Evolutionary conservation across 2,888 invertebrate genomes (phyloP).

Genomic region (Phortica okadai): DNA sequence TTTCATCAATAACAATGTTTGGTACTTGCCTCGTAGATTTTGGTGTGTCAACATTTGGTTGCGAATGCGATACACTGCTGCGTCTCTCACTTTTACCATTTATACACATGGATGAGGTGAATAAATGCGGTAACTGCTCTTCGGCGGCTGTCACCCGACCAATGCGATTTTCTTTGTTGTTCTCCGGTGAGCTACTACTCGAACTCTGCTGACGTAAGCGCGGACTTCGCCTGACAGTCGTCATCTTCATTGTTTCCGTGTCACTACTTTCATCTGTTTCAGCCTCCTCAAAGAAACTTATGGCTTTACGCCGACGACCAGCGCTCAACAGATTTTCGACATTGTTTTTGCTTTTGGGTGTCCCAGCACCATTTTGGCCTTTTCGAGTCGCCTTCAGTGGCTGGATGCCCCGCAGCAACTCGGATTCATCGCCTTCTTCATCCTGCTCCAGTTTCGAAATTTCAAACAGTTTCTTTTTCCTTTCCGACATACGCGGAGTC

Average conservation of each 20-base stretch:
- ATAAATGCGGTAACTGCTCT: conserved; percentile 67
- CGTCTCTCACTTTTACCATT: conserved; percentile 47
- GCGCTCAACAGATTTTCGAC: conserved; percentile 39
- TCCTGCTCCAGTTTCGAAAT: conserved; percentile 51
- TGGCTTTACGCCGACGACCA: conserved; percentile 35
- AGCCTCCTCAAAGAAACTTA: conserved; percentile 37
- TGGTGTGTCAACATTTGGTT: background rate
- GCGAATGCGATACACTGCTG: conserved; percentile 47
- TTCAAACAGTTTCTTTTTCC: conserved; percentile 81
- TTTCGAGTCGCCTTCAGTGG: conserved; percentile 49
- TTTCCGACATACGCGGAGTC: conserved; percentile 80
- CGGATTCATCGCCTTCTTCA: conserved; percentile 53
- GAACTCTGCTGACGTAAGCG: conserved; percentile 44
- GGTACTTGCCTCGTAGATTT: background rate
- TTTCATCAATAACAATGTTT: background rate
- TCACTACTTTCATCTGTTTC: conserved; percentile 28
- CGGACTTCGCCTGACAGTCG: conserved; percentile 40
- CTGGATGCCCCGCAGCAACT: conserved; percentile 59
- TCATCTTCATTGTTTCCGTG: conserved; percentile 28
- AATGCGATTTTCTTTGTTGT: conserved; percentile 57
- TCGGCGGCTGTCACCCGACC: conserved; percentile 31
- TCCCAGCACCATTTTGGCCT: conserved; percentile 16
- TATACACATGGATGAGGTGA: conserved; percentile 69
- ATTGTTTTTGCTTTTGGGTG: conserved; percentile 41
- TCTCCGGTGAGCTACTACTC: conserved; percentile 58